phyloP scores from a whole-genome alignment of 2,888 invertebrate species.

The Lymantria monacha region DNA sequence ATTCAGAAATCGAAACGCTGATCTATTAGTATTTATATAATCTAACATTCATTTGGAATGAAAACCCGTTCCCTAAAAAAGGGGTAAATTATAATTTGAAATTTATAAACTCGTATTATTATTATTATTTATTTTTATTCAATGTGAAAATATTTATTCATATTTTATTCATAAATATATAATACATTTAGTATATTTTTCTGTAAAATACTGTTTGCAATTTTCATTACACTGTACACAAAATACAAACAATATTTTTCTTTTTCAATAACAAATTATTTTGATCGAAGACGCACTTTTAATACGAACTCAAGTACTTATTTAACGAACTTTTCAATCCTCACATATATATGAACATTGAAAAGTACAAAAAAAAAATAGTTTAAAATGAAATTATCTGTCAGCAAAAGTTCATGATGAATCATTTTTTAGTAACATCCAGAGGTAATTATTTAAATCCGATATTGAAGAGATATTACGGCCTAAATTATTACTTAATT shows the following conservation, averaged over 20 bases:
- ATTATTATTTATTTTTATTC: no score
- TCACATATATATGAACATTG: conserved; percentile 5
- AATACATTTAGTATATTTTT: background rate
- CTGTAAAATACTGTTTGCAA: background rate
- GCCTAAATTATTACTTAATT: no score
- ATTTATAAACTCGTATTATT: background rate
- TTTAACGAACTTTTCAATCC: conserved; percentile 4
- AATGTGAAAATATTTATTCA: no score
- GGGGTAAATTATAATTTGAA: background rate
- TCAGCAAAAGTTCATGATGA: background rate
- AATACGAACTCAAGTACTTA: background rate
- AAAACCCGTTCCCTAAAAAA: background rate
- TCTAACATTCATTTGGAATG: background rate
- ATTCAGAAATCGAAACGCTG: no score
- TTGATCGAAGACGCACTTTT: background rate
- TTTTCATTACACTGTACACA: background rate
- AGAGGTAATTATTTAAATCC: no score
- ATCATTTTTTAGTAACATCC: background rate
- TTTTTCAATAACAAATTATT: background rate
- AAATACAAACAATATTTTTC: background rate
- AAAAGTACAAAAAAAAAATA: conserved; percentile 3
- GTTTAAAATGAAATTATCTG: background rate
- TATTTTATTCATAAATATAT: background rate
- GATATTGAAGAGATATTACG: no score
- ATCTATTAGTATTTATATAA: no score